These are phyloP conservation scores for Diaphora mendica DNA, from an alignment of 2,888 invertebrate genomes.

Conservation along the genomic window DNA sequence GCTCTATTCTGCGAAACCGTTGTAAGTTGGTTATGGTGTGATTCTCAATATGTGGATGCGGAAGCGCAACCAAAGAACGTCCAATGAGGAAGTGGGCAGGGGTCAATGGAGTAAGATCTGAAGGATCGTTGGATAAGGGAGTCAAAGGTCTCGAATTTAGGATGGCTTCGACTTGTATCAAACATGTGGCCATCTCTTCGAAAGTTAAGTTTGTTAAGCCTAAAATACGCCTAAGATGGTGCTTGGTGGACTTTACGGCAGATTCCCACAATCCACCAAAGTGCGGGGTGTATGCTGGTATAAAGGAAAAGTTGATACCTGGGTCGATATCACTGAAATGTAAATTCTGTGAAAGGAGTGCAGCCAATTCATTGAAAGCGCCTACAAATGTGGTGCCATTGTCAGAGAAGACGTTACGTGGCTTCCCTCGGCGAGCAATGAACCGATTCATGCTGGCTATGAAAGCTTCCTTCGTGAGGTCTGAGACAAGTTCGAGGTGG, in stretches of 20 bases:
- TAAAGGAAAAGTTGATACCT: slow-evolving; percentile 15
- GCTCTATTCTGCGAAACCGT: too few relatives aligned
- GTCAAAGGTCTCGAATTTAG: slow-evolving; percentile 16
- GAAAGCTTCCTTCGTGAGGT: slow-evolving; percentile 33
- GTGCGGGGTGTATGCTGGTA: slow-evolving; percentile 17
- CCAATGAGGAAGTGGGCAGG: background rate
- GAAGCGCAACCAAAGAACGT: background rate
- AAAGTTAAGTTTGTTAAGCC: slow-evolving; percentile 21
- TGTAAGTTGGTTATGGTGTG: background rate
- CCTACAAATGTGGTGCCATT: background rate
- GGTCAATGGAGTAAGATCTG: slow-evolving; percentile 14
- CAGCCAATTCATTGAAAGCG: slow-evolving; percentile 12
- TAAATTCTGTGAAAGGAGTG: slow-evolving; percentile 1
- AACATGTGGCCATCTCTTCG: slow-evolving; percentile 21
- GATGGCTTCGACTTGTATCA: slow-evolving; percentile 21
- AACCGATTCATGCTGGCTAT: slow-evolving; percentile 32
- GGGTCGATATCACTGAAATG: slow-evolving; percentile 1
- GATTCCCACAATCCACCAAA: slow-evolving; percentile 17
- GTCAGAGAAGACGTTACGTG: slow-evolving; percentile 20
- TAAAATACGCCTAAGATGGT: slow-evolving; percentile 10
- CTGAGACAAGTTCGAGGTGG: slow-evolving; percentile 41
- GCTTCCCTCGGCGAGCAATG: slow-evolving; percentile 26
- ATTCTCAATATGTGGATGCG: background rate
- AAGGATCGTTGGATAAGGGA: slow-evolving; percentile 22
- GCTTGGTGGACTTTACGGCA: background rate